A percentile compares a stretch with the other conserved stretches of the same genome.
These are phyloP conservation scores for Apodemia mormo DNA, from an alignment of 2,888 invertebrate genomes.

Conservation along the genomic window DNA sequence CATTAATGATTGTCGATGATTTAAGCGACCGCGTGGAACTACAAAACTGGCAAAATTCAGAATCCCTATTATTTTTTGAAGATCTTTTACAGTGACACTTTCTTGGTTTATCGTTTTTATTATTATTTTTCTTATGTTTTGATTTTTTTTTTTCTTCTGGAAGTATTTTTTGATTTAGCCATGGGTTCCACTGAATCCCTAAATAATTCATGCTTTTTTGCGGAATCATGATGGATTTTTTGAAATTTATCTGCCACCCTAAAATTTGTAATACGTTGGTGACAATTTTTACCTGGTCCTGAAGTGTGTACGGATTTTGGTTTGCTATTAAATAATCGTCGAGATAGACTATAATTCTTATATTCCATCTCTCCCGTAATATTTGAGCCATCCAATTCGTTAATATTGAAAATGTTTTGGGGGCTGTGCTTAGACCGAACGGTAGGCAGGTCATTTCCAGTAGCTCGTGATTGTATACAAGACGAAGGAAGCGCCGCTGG, in stretches of 20 bases:
- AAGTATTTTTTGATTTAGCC: slow-evolving; percentile 29
- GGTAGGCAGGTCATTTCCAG: slow-evolving; percentile 36
- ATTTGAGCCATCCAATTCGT: slow-evolving; percentile 36
- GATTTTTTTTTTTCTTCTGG: slow-evolving; percentile 31
- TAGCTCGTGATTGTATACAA: slow-evolving; percentile 30
- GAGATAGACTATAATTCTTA: slow-evolving; percentile 35
- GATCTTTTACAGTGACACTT: slow-evolving; percentile 22
- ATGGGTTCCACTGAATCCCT: slow-evolving; percentile 27
- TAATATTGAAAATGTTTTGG: slow-evolving; percentile 31
- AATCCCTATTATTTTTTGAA: slow-evolving; percentile 35
- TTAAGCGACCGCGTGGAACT: slow-evolving; percentile 37
- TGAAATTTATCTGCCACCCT: slow-evolving; percentile 35
- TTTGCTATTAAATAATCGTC: slow-evolving; percentile 37
- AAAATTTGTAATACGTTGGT: slow-evolving; percentile 23
- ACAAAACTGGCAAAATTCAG: slow-evolving; percentile 40
- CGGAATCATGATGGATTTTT: slow-evolving; percentile 33
- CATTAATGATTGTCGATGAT: slow-evolving; percentile 33
- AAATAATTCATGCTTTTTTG: slow-evolving; percentile 22
- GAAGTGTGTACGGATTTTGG: slow-evolving; percentile 25
- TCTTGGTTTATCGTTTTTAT: slow-evolving; percentile 17
- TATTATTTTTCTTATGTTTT: slow-evolving; percentile 16
- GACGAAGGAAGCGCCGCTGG: slow-evolving; percentile 34
- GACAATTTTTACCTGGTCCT: slow-evolving; percentile 23
- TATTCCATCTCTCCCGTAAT: slow-evolving; percentile 27
- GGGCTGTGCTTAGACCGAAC: slow-evolving; percentile 37